Percentiles rank a stretch among this genome's conserved stretches.
Conservation (phyloP, 2,888 invertebrate species). For the Tethea ocularis region DNA sequence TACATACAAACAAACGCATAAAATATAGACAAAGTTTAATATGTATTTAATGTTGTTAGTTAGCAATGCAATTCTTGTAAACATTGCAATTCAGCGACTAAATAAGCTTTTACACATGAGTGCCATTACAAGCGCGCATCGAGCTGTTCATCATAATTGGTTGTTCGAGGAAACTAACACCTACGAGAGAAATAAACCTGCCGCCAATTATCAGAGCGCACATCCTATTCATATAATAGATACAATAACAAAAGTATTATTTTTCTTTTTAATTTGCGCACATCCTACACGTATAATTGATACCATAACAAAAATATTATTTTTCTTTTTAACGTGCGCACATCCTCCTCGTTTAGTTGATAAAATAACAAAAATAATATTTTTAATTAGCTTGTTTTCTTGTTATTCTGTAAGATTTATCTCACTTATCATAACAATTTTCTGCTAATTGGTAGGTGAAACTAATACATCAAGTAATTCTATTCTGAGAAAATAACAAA, state of each 20-base stretch:
- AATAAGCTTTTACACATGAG: not conserved
- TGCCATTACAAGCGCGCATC: conserved; percentile 15
- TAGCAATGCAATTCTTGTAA: not conserved
- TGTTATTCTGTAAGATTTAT: conserved; percentile 7
- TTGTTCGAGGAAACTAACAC: conserved; percentile 35
- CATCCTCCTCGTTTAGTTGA: conserved; percentile 22
- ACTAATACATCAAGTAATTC: not conserved
- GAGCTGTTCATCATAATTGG: conserved; percentile 32
- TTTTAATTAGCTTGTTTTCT: not conserved
- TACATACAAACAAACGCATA: too few relatives aligned
- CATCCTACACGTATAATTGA: conserved; percentile 21
- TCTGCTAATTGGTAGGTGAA: conserved; percentile 12
- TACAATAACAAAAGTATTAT: not conserved
- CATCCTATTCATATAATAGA: conserved; percentile 22
- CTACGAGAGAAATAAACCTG: conserved; percentile 25
- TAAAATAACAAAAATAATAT: not conserved
- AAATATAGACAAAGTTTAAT: too few relatives aligned
- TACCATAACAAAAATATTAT: not conserved
- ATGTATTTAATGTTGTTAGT: too few relatives aligned
- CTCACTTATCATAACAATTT: conserved; percentile 7
- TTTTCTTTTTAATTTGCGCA: conserved; percentile 1
- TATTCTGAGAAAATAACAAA: not conserved
- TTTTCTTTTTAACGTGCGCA: conserved; percentile 13
- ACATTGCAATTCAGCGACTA: not conserved
- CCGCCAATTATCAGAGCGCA: conserved; percentile 13